phyloP scores from a whole-genome alignment of 2,888 invertebrate species.

The Scrobipalpa atriplicella region DNA sequence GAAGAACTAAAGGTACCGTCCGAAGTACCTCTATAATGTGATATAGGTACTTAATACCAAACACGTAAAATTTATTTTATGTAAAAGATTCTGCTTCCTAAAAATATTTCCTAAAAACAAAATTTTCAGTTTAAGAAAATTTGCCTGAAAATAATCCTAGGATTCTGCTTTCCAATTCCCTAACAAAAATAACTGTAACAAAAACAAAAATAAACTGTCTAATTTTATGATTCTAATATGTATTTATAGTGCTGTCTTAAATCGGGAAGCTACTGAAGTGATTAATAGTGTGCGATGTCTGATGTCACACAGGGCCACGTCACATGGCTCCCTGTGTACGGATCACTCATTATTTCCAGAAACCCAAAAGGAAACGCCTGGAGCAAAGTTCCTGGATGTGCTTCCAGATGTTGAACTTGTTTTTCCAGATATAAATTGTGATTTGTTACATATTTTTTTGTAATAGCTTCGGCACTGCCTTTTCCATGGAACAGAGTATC shows the following conservation, averaged over 20 bases:
- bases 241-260: conserved; percentile 51
- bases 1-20: too few relatives aligned
- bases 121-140: too few relatives aligned
- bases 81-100: too few relatives aligned
- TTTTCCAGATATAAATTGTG: not conserved
- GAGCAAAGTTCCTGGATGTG: not conserved
- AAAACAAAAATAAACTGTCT: conserved; percentile 26
- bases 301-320: conserved; percentile 68
- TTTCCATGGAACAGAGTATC: too few relatives aligned
- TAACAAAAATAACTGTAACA: not conserved
- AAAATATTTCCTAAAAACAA: too few relatives aligned
- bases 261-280: conserved; percentile 59
- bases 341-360: conserved; percentile 53
- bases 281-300: conserved; percentile 71
- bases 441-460: too few relatives aligned
- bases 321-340: conserved; percentile 37
- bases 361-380: conserved; percentile 31
- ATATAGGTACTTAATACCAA: too few relatives aligned
- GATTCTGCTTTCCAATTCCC: not conserved
- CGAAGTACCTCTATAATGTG: too few relatives aligned
- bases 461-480: too few relatives aligned
- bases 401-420: not conserved
- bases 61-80: too few relatives aligned
- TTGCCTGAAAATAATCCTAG: too few relatives aligned
- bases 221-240: conserved; percentile 46